phyloP scores from a whole-genome alignment of 2,888 invertebrate species.

The Epinotia bilunana region DNA sequence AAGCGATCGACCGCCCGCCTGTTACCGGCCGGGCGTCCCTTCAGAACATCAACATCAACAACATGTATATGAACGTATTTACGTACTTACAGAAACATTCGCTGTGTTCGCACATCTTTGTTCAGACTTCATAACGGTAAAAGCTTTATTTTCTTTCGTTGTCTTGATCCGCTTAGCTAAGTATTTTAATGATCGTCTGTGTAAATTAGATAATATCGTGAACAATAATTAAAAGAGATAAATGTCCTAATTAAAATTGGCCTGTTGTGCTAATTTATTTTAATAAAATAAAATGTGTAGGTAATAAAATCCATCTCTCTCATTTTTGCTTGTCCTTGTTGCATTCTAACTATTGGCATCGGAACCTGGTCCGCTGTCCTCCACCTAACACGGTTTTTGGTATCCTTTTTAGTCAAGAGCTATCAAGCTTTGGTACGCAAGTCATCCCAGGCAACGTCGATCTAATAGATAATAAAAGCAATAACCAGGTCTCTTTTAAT shows the following conservation, averaged over 20 bases:
- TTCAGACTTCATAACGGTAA: constrained; percentile 12
- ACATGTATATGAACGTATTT: background rate
- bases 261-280: background rate
- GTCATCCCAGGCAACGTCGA: too few relatives aligned
- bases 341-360: too few relatives aligned
- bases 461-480: background rate
- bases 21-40: too few relatives aligned
- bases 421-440: too few relatives aligned
- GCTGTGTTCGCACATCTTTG: background rate
- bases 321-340: too few relatives aligned
- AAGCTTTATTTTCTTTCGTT: constrained; percentile 26
- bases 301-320: too few relatives aligned
- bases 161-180: constrained; percentile 5
- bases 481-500: background rate
- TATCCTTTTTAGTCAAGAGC: too few relatives aligned
- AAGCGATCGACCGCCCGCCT: too few relatives aligned
- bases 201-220: background rate
- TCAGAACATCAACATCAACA: too few relatives aligned
- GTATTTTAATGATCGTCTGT: constrained; percentile 11
- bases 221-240: background rate
- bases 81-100: background rate
- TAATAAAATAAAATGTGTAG: too few relatives aligned
- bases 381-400: too few relatives aligned
- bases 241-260: background rate
- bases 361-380: too few relatives aligned